phyloP scores from a whole-genome alignment of 2,113 vertebrate genomes.

The Cheilinus undulatus region DNA sequence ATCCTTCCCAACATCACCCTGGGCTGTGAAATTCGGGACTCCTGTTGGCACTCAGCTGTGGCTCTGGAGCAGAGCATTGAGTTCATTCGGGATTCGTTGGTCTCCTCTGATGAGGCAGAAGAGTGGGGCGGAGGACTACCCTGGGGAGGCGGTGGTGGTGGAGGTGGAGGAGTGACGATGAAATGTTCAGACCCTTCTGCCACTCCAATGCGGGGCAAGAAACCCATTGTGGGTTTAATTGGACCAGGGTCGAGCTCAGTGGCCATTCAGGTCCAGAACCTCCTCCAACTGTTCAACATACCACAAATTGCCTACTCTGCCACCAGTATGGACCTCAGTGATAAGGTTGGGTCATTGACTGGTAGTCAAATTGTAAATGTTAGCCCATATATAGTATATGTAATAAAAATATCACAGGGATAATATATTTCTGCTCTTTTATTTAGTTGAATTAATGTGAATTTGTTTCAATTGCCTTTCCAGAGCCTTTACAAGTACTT shows the following conservation, averaged over 20 bases:
- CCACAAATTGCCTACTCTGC: conserved; percentile 99
- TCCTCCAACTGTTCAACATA: conserved; percentile 99
- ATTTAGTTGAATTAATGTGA: neutral
- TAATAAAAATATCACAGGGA: neutral
- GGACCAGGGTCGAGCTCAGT: conserved; percentile 98
- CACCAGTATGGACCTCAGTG: conserved; percentile 98
- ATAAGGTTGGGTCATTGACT: conserved; percentile 84
- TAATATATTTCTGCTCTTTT: conserved; percentile 9
- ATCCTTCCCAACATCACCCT: conserved; percentile 95
- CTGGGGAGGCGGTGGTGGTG: conserved; percentile 65
- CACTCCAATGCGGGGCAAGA: conserved; percentile 91
- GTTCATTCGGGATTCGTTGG: conserved; percentile 97
- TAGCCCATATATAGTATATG: neutral
- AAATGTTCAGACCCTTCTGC: conserved; percentile 89
- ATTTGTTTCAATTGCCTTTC: conserved; percentile 33
- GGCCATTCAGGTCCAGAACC: conserved; percentile 98
- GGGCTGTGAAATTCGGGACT: conserved; percentile 98
- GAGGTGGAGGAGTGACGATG: conserved; percentile 30
- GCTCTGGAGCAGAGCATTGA: conserved; percentile 99
- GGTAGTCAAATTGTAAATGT: neutral
- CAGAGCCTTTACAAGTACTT: conserved; percentile 95
- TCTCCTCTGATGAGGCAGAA: conserved; percentile 93
- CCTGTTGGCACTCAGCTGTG: conserved; percentile 98
- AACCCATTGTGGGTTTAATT: conserved; percentile 97
- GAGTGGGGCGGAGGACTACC: conserved; percentile 80